Evolutionary conservation across 2,797 vertebrate genomes (phyloP).

Genomic region (Xyrichtys novacula): DNA sequence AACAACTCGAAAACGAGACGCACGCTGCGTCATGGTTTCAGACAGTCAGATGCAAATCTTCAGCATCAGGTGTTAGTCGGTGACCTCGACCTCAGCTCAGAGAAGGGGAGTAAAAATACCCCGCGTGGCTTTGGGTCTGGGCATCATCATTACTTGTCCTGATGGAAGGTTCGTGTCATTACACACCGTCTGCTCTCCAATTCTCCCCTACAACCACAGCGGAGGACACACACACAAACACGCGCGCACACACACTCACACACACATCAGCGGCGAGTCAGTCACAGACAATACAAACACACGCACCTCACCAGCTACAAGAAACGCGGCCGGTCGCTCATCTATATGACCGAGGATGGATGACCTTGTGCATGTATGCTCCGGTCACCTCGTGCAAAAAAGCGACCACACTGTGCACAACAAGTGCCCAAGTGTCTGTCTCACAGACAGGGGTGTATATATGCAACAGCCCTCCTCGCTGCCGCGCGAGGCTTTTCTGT

Average conservation of each 20-base stretch:
- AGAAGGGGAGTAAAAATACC: slow-evolving; percentile 37
- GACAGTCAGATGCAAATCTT: slow-evolving; percentile 51
- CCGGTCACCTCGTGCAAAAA: slow-evolving; percentile 65
- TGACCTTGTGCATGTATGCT: slow-evolving; percentile 78
- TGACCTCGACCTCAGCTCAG: slow-evolving; percentile 76
- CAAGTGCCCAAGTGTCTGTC: slow-evolving; percentile 77
- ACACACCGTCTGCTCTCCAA: slow-evolving; percentile 69
- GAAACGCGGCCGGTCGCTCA: slow-evolving; percentile 33
- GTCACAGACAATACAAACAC: slow-evolving; percentile 49
- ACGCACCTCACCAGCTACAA: slow-evolving; percentile 29
- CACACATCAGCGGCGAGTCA: slow-evolving; percentile 49
- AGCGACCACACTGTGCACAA: slow-evolving; percentile 67
- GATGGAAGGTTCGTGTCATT: slow-evolving; percentile 61
- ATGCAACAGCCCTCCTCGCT: slow-evolving; percentile 52
- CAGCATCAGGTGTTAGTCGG: slow-evolving; percentile 80
- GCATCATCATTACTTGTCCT: slow-evolving; percentile 55
- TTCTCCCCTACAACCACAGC: slow-evolving; percentile 56
- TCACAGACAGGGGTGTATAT: slow-evolving; percentile 53
- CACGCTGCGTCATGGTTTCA: slow-evolving; percentile 62
- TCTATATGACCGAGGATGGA: slow-evolving; percentile 45
- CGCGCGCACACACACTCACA: slow-evolving; percentile 16
- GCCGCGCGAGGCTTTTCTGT: slow-evolving; percentile 28
- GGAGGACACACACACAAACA: slow-evolving; percentile 54
- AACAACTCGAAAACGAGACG: slow-evolving; percentile 36
- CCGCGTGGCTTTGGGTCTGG: slow-evolving; percentile 23